Evolutionary conservation across 2,888 invertebrate genomes (phyloP), one percentile per base, ranked within the genome.

Genomic region (Lysandra coridon): DNA sequence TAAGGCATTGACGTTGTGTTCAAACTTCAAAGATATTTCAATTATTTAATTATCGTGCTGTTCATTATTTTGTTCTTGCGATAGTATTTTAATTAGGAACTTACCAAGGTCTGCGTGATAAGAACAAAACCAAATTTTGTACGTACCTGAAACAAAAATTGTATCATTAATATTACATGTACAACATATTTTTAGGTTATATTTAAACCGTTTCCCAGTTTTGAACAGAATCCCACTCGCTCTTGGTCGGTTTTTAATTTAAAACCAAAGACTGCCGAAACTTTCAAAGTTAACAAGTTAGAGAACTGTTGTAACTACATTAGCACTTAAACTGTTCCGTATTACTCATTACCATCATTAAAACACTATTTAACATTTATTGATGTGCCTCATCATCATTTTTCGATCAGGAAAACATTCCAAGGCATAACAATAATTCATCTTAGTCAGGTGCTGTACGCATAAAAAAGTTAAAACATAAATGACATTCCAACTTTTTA

Each of bases 401-500:
- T 30, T 40, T 40, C 73, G 40, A 37, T 33, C 14, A 17, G 33
- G 6, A 37, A 40, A 73, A 37, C 57, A 74, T 74, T 74, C 74
- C 10, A 74, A 74, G 64, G 64, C 64, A 74, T 74, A 44, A 44
- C n/a, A 44, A 74, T 74, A 17, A 74, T 74, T n/a, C n/a, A 74
- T 74, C 74, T n/a, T 44, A 44, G 74, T 74, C 74, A n/a, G 40
- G 74, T 74, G 74, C 44, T 23, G 33, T 73, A 73, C 17, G 44
- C 17, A 74, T 44, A 74, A 73, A 73, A 74, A 74, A 74, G 7
- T 44, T n/a, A 44, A 74, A 74, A 74, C 6, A 44, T n/a, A 74
- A 40, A 74, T 74, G 44, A 74, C 74, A 74, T 44, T 74, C 74
- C 74, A 74, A 74, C n/a, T 44, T 73, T 64, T 64, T 10, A 64